Evolutionary conservation across 2,888 invertebrate species (phyloP).

Genomic region (Leucoma salicis): DNA sequence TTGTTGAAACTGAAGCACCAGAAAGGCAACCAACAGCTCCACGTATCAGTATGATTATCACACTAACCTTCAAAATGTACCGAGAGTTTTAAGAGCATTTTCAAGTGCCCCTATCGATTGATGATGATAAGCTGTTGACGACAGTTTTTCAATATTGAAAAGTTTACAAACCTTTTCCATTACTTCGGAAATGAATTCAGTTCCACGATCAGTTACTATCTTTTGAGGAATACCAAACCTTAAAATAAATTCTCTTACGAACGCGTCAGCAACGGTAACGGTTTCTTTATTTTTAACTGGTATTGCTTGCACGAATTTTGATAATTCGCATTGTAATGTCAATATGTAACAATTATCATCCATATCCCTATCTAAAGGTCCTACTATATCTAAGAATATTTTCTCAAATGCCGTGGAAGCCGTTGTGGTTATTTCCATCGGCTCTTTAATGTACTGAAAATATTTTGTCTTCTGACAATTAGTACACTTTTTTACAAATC

Average conservation of each 20-base stretch:
- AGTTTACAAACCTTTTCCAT: constrained; percentile 19
- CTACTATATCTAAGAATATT: constrained; percentile 10
- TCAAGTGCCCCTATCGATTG: constrained; percentile 17
- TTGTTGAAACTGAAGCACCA: neutral
- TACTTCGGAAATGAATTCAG: constrained; percentile 8
- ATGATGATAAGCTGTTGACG: constrained; percentile 18
- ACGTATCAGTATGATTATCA: neutral
- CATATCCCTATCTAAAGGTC: no score
- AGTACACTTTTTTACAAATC: constrained; percentile 8
- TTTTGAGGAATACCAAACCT: constrained; percentile 4
- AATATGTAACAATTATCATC: no score
- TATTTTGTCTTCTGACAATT: constrained; percentile 11
- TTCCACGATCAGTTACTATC: constrained; percentile 8
- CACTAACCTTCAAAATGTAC: neutral
- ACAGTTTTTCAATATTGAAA: constrained; percentile 13
- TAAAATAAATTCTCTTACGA: constrained; percentile 9
- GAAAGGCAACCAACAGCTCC: neutral
- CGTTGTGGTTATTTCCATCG: constrained; percentile 9
- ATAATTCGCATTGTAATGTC: constrained; percentile 10
- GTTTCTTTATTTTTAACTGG: constrained; percentile 12
- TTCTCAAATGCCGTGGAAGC: constrained; percentile 4
- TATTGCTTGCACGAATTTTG: constrained; percentile 4
- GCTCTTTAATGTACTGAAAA: neutral
- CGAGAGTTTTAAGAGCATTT: constrained; percentile 1
- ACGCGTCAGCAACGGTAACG: constrained; percentile 6